phyloP scores from a whole-genome alignment of 2,797 vertebrate species.

The Bradypus variegatus region DNA sequence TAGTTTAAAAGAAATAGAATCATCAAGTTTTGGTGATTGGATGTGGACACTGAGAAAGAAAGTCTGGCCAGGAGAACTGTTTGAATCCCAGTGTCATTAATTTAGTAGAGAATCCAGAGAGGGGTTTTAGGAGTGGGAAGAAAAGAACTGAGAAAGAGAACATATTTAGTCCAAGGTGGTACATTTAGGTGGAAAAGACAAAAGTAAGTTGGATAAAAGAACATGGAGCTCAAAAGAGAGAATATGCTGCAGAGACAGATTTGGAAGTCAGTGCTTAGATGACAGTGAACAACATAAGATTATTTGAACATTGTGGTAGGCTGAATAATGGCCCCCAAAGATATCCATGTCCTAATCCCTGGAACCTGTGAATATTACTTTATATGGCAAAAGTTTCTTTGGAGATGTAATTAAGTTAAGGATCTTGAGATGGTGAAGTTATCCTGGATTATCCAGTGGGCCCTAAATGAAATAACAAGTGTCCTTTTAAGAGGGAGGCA shows the following conservation, averaged over 20 bases:
- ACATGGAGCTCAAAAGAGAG: not conserved
- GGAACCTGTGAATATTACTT: not conserved
- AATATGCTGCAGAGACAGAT: not conserved
- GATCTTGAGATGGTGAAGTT: not conserved
- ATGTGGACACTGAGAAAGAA: not conserved
- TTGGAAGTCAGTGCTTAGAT: not conserved
- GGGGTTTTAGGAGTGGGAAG: not conserved
- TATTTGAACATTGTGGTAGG: not conserved
- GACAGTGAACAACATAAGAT: not conserved
- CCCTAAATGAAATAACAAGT: too few relatives aligned
- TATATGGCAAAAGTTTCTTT: not conserved
- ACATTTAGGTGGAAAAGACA: not conserved
- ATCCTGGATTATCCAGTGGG: not conserved
- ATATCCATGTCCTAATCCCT: not conserved
- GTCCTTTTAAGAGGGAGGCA: not conserved
- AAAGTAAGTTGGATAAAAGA: constrained; percentile 11
- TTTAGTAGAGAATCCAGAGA: not conserved
- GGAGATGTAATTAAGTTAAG: not conserved
- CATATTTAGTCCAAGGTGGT: not conserved
- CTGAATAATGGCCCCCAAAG: not conserved
- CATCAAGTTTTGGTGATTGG: not conserved
- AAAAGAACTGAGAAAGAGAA: not conserved
- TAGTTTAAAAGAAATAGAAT: not conserved
- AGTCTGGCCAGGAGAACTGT: not conserved
- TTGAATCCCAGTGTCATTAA: not conserved